These are phyloP conservation scores for Helobdella robusta DNA, from an alignment of 2,888 invertebrate genomes.

Conservation along the genomic window DNA sequence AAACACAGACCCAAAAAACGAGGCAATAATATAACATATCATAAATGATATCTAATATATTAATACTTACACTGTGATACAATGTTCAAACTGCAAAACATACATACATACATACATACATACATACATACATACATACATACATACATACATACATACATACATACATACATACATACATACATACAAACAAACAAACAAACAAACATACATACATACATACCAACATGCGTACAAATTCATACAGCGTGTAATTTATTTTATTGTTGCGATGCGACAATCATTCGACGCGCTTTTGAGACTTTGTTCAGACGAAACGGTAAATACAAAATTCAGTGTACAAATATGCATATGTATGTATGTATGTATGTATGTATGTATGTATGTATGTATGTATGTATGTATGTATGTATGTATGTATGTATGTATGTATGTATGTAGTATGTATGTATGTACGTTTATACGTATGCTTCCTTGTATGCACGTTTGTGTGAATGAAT, in stretches of 20 bases:
- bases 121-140: neutral
- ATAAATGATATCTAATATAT: neutral
- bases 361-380: slow-evolving; percentile 2
- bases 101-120: neutral
- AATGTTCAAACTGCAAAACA: neutral
- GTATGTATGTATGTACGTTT: too few relatives aligned
- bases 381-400: neutral
- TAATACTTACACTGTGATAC: neutral
- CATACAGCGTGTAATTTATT: too few relatives aligned
- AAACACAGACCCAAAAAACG: neutral
- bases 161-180: neutral
- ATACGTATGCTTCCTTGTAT: too few relatives aligned
- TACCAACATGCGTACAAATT: neutral
- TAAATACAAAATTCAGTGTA: too few relatives aligned
- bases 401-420: slow-evolving; percentile 7
- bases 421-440: slow-evolving; percentile 5
- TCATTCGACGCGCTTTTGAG: too few relatives aligned
- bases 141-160: neutral
- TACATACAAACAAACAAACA: neutral
- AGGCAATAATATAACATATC: neutral
- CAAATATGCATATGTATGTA: slow-evolving; percentile 4
- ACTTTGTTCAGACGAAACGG: too few relatives aligned
- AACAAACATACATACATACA: neutral
- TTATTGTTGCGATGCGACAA: neutral
- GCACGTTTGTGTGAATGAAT: neutral